A percentile compares a stretch with the other conserved stretches of the same genome.
phyloP scores from a whole-genome alignment of 1,140 invertebrate species.

The Cepaea nemoralis region DNA sequence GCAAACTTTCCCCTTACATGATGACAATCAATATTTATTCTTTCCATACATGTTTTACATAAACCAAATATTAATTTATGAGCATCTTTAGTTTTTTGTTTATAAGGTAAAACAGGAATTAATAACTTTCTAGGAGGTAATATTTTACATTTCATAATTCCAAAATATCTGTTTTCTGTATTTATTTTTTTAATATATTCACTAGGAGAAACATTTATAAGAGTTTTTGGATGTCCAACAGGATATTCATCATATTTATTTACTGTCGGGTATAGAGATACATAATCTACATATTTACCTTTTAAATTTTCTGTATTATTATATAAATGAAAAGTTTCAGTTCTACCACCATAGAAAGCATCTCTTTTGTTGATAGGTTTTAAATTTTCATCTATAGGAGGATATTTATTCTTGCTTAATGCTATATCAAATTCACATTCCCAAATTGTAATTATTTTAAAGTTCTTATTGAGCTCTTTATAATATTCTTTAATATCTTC shows the following conservation, averaged over 20 bases:
- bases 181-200: neutral
- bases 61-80: too few relatives aligned
- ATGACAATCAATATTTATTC: too few relatives aligned
- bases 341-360: neutral
- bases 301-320: neutral
- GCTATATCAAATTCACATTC: neutral
- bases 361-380: slow-evolving; percentile 1
- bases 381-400: neutral
- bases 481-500: neutral
- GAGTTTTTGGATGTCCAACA: neutral
- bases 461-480: neutral
- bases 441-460: neutral
- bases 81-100: too few relatives aligned
- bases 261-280: neutral
- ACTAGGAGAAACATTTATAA: neutral
- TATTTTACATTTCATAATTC: too few relatives aligned
- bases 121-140: too few relatives aligned
- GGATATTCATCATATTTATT: slow-evolving; percentile 8
- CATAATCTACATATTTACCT: neutral
- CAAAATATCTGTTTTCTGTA: too few relatives aligned
- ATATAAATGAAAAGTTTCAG: neutral
- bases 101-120: too few relatives aligned
- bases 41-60: too few relatives aligned
- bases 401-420: neutral
- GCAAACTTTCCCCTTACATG: too few relatives aligned